Conservation (phyloP, 2,888 invertebrate genomes). For the Arge pagana region DNA sequence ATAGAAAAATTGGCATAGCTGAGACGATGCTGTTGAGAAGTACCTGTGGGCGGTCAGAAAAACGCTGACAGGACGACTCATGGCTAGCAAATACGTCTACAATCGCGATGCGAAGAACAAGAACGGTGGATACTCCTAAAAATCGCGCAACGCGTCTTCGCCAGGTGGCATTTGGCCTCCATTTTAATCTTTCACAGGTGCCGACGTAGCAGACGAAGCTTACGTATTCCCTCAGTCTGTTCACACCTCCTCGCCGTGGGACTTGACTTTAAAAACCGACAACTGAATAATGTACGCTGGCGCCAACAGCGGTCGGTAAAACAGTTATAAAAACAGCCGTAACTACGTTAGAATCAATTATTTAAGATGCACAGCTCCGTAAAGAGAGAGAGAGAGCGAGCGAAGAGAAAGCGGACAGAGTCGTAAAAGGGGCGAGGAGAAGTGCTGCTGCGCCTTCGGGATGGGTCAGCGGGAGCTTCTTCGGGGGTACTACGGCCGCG, state of each 20-base stretch:
- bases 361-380: slow-evolving; percentile 50
- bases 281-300: slow-evolving; percentile 50
- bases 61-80: no score
- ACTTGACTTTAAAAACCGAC: slow-evolving; percentile 44
- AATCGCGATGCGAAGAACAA: no score
- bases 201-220: slow-evolving; percentile 6
- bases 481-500: neutral
- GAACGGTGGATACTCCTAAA: no score
- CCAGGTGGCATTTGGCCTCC: no score
- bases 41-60: no score
- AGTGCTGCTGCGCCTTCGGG: slow-evolving; percentile 19
- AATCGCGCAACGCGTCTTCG: no score
- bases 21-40: no score
- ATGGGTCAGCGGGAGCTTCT: slow-evolving; percentile 18
- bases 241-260: slow-evolving; percentile 40
- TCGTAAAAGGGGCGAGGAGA: slow-evolving; percentile 47
- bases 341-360: slow-evolving; percentile 57
- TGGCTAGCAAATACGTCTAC: no score
- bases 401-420: slow-evolving; percentile 45
- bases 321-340: slow-evolving; percentile 57
- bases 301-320: slow-evolving; percentile 52
- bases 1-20: no score
- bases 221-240: slow-evolving; percentile 37
- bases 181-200: slow-evolving; percentile 16
- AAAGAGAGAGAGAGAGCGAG: no score